Base-by-base conservation (phyloP, 2,888 invertebrate genomes). In the Mechanitis messenoides region DNA sequence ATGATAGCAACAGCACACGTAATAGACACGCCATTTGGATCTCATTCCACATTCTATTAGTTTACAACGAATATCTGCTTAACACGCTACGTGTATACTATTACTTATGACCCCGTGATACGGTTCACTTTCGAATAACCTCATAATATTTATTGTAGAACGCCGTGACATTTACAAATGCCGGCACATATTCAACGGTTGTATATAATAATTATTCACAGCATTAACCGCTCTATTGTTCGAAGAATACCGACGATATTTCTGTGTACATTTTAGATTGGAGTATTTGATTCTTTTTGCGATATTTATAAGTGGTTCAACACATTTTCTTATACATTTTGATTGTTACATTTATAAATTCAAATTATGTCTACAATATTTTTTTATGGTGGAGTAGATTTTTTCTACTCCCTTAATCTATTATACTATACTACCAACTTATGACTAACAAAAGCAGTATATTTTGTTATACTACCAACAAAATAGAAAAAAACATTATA, bases 21-120 rank as follows among this genome's bases (percentile, higher is more conserved):
- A 66, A 62, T 64, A 61, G 63, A 63, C 64, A 60, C 64, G 66
- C 56, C 58, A 66, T 62, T 62, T 58, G 58, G 58, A 59, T 60
- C 70, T 72, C 73, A 77, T 79, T 76, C 69, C 62, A 57, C 56
- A 79, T 79, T 78, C 78, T 74, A 78, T 76, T 76, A 74, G 72
- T 74, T 73, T 72, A 75, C 72, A 66, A 57, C 62, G 62, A 65
- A 60, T 38, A 53, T 53, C 55, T 28, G 33, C 53, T 59, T 56
- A 56, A 7, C 9, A 55, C 53, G 50, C 28, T 47, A 11, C 46
- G n/a, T 11, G 33, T 59, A 47, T 33, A 47, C 56, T 33, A 56
- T 45, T 55, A 57, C 60, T 58, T 59, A 68, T 58, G 42, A 12
- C 33, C 1, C 46, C 11, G 7, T 0, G 1, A 42, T 68, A 69